Percentiles rank a stretch among this genome's conserved stretches.
Conservation (phyloP, 2,797 vertebrate species). For the Ficedula albicollis region DNA sequence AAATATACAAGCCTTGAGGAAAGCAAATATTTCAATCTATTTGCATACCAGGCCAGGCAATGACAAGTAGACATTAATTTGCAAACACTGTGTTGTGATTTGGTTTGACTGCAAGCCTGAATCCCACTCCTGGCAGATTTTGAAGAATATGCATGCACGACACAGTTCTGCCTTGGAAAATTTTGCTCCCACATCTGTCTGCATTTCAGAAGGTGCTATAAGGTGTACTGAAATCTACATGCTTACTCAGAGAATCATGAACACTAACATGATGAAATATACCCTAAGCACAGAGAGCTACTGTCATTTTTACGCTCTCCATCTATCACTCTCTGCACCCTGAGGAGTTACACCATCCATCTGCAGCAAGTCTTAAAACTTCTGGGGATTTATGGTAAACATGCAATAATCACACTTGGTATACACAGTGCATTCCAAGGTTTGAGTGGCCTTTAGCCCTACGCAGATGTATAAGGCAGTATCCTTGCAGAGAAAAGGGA, state of each 20-base stretch:
- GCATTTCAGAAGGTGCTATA: background rate
- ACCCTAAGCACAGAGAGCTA: background rate
- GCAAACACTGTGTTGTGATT: background rate
- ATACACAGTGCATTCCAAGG: fast-evolving
- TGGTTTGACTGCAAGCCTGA: background rate
- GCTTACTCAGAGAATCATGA: background rate
- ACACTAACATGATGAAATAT: background rate
- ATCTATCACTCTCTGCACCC: background rate
- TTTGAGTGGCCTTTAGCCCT: background rate
- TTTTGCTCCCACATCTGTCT: background rate
- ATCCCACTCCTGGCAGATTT: background rate
- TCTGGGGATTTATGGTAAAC: background rate
- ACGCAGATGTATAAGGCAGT: background rate
- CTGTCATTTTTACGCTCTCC: background rate
- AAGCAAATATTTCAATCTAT: background rate
- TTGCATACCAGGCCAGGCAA: background rate
- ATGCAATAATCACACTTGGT: background rate
- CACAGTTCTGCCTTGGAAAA: background rate
- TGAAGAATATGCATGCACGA: background rate
- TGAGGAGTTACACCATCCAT: background rate
- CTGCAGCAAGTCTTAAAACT: background rate
- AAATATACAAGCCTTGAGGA: background rate
- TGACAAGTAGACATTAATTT: background rate
- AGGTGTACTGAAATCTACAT: background rate
- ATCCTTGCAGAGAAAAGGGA: background rate